phyloP scores from a whole-genome alignment of 2,797 vertebrate species.

The Hozukius guyotensis region DNA sequence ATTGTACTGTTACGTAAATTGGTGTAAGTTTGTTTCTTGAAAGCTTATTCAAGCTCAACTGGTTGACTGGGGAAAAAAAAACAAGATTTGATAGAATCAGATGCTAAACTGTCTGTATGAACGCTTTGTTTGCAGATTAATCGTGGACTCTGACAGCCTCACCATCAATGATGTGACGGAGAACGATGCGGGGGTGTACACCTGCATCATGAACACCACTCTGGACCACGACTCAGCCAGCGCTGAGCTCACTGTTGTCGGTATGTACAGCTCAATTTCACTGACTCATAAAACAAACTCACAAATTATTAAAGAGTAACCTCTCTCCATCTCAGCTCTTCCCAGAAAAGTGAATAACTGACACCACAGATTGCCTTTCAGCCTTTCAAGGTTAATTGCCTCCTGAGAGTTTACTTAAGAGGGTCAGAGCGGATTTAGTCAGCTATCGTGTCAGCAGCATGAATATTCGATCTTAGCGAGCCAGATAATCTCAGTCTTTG shows the following conservation, averaged over 20 bases:
- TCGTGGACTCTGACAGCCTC: constrained; percentile 88
- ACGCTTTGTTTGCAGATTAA: constrained; percentile 81
- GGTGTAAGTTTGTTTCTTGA: no score
- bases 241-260: constrained; percentile 92
- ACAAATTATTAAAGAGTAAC: constrained; percentile 23
- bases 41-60: background rate
- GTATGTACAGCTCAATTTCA: constrained; percentile 80
- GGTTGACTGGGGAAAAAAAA: background rate
- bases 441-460: constrained; percentile 40
- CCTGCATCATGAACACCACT: constrained; percentile 92
- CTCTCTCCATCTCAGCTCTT: constrained; percentile 15
- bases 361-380: constrained; percentile 22
- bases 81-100: background rate
- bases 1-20: background rate
- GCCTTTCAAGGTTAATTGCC: constrained; percentile 50
- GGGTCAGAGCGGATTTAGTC: constrained; percentile 24
- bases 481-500: constrained; percentile 44
- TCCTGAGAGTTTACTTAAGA: constrained; percentile 27
- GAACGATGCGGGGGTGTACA: constrained; percentile 91
- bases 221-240: constrained; percentile 94
- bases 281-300: constrained; percentile 14
- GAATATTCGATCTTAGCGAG: constrained; percentile 62
- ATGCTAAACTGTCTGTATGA: background rate
- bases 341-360: constrained; percentile 25
- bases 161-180: constrained; percentile 90